Evolutionary conservation across 2,888 invertebrate species (phyloP), one percentile per base, ranked within the genome.

Genomic region (Polyommatus icarus): DNA sequence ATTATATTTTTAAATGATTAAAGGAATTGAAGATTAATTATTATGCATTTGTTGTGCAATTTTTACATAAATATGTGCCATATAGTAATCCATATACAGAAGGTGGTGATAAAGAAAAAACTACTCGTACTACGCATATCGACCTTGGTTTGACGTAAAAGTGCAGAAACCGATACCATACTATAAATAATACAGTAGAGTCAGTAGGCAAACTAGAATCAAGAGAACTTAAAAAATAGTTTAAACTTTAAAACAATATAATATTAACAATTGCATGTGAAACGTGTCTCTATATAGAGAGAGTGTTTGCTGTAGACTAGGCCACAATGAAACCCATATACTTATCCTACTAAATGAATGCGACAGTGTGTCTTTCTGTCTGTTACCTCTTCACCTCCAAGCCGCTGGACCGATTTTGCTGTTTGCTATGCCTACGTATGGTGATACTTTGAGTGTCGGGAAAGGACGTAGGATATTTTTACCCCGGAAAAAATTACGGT

Each of bases 131-230:
- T 59, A 59, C 0, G 20, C 20, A n/a, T 20, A 20, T 20, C 20
- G 10, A 20, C 59, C 59, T 59, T 59, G 8, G 59, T 59, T 59
- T n/a, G 61, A 61, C 61, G 12, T 61, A 61, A 61, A 71, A 54
- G n/a, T 20, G 18, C 6, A 67, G 29, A 57, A 61, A 67, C 67
- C 67, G 79, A 76, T 73, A 78, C 54, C 54, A 54, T 3, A 50
- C 3, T 54, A 50, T 50, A 50, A 3, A 3, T 50, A 50, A 50
- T 50, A 50, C 50, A 15, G 50, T 50, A 50, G 3, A 50, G 3
- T 50, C 15, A 50, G 3, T 10, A 50, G 15, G 15, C 3, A 12
- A 36, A 10, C 50, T 50, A 12, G 10, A 50, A 50, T 50, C 50
- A 50, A 0, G 50, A 1, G 36, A 36, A 36, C 36, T 36, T 36